A percentile compares a stretch with the other conserved stretches of the same genome.
Evolutionary conservation across 1,140 invertebrate species (phyloP).

Genomic region (Maniola jurtina): DNA sequence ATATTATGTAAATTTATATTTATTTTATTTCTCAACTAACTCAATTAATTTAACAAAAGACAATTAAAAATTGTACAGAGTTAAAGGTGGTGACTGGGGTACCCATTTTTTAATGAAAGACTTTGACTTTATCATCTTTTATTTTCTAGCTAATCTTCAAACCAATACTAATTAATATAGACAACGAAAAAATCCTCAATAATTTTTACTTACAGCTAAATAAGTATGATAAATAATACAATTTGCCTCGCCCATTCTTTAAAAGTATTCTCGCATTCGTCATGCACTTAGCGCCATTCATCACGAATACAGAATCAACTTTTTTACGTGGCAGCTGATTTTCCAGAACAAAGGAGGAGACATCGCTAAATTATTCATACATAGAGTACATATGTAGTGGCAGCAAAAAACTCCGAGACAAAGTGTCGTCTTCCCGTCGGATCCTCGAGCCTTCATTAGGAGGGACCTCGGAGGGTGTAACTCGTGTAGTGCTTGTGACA

Average conservation of each 20-base stretch:
- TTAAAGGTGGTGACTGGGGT: no score
- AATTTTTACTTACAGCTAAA: background rate
- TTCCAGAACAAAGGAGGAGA: constrained; percentile 23
- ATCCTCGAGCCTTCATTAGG: constrained; percentile 52
- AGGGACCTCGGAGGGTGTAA: constrained; percentile 36
- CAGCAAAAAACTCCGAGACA: constrained; percentile 48
- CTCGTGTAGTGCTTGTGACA: constrained; percentile 45
- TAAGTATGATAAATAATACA: constrained; percentile 3
- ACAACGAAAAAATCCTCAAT: background rate
- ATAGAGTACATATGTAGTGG: constrained; percentile 32
- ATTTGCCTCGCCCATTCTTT: background rate
- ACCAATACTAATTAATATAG: background rate
- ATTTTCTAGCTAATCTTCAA: background rate
- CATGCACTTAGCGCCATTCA: constrained; percentile 11
- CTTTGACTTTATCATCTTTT: no score
- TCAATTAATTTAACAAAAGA: no score
- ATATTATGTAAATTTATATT: no score
- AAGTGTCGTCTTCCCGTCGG: constrained; percentile 50
- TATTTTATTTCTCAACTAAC: no score
- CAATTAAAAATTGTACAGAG: no score
- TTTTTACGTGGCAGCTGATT: constrained; percentile 29
- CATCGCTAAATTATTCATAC: constrained; percentile 33
- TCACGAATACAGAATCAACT: constrained; percentile 16
- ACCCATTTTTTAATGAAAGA: no score
- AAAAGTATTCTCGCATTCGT: constrained; percentile 13